Conservation (phyloP, 2,113 vertebrate genomes). For the Platysteira castanea region DNA sequence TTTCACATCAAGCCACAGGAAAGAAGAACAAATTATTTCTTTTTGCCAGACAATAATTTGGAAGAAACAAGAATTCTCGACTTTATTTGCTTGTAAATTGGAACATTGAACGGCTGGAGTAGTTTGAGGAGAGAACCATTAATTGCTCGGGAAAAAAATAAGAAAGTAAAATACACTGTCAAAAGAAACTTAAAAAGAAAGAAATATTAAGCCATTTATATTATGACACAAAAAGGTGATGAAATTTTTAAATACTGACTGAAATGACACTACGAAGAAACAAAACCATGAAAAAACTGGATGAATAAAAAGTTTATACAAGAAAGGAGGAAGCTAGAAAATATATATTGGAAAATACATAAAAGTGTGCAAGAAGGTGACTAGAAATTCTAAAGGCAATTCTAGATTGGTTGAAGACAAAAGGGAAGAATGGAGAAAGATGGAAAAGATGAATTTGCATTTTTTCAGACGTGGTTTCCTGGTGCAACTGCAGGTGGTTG, state of each 20-base stretch:
- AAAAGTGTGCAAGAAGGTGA: neutral
- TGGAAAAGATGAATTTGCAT: neutral
- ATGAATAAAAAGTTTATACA: neutral
- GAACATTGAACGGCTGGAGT: neutral
- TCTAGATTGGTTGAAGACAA: neutral
- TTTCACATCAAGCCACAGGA: neutral
- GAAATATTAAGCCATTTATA: neutral
- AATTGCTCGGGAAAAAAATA: neutral
- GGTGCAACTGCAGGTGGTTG: neutral
- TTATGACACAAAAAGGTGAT: neutral
- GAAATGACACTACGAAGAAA: neutral
- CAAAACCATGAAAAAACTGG: neutral
- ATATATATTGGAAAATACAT: neutral
- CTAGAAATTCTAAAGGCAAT: neutral
- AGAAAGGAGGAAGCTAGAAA: neutral
- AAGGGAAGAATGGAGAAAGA: neutral
- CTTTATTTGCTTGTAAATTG: neutral
- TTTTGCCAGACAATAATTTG: neutral
- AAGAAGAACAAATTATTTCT: neutral
- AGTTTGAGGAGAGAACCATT: neutral
- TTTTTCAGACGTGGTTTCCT: neutral
- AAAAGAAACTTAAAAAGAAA: neutral
- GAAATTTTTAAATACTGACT: neutral
- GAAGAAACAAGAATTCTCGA: neutral
- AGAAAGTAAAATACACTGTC: neutral